Percentiles rank a stretch among this genome's conserved stretches.
These are phyloP conservation scores for Acronicta psi DNA, from an alignment of 2,888 invertebrate genomes.

Conservation along the genomic window DNA sequence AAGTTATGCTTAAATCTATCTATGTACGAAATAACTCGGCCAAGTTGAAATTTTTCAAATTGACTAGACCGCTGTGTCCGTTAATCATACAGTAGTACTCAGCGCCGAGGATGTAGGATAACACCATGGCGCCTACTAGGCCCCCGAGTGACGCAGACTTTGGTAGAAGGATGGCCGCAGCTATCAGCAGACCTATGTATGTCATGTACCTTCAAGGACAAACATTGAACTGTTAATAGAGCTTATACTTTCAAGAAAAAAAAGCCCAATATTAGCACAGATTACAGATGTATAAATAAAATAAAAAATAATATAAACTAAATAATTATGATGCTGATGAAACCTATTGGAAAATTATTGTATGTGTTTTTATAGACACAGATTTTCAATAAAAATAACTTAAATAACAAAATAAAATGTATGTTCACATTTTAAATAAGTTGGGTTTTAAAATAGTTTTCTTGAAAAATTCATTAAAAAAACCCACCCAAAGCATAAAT, in stretches of 20 bases:
- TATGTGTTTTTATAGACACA: too few species aligned
- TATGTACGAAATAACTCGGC: slow-evolving; percentile 70
- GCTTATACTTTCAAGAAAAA: not conserved
- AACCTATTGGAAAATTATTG: too few species aligned
- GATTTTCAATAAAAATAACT: too few species aligned
- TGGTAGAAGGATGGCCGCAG: slow-evolving; percentile 95
- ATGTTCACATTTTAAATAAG: too few species aligned
- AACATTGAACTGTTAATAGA: slow-evolving; percentile 2
- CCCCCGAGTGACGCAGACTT: slow-evolving; percentile 93
- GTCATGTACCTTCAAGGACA: slow-evolving; percentile 91
- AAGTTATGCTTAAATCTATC: slow-evolving; percentile 26
- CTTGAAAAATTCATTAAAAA: too few species aligned
- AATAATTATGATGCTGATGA: too few species aligned
- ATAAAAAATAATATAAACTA: not conserved
- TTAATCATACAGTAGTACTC: slow-evolving; percentile 91
- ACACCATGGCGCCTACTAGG: slow-evolving; percentile 93
- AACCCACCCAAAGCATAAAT: too few species aligned
- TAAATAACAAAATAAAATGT: too few species aligned
- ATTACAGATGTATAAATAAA: slow-evolving; percentile 8
- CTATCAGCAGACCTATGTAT: slow-evolving; percentile 94
- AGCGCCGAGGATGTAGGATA: slow-evolving; percentile 94
- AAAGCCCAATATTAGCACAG: slow-evolving; percentile 18
- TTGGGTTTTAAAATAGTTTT: too few species aligned
- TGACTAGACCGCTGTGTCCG: slow-evolving; percentile 84
- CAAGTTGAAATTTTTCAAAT: slow-evolving; percentile 77